A percentile compares a stretch with the other conserved stretches of the same genome.
Evolutionary conservation across 1,140 invertebrate genomes (phyloP).

Genomic region (Coptotermes formosanus): DNA sequence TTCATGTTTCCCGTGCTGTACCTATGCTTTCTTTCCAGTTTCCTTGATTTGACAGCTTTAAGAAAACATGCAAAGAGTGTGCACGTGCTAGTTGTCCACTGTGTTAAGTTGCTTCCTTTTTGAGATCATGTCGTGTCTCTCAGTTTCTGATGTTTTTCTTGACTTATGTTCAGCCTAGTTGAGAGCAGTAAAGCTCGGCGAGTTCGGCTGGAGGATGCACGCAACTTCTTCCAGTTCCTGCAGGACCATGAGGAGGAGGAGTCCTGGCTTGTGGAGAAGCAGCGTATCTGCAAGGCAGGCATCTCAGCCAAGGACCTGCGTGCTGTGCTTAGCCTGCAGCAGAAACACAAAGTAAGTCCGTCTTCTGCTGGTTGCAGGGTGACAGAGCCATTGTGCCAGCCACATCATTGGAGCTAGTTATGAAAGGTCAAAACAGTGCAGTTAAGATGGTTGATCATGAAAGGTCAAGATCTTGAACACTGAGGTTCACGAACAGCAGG

Average conservation of each 20-base stretch:
- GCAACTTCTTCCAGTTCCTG: slow-evolving; percentile 93
- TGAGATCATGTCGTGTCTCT: too few relatives aligned
- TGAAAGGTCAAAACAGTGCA: background rate
- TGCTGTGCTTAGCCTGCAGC: slow-evolving; percentile 84
- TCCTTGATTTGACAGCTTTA: too few relatives aligned
- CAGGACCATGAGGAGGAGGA: slow-evolving; percentile 93
- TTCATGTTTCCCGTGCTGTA: too few relatives aligned
- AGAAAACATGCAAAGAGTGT: too few relatives aligned
- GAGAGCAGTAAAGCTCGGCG: slow-evolving; percentile 76
- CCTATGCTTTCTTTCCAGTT: too few relatives aligned
- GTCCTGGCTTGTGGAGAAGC: slow-evolving; percentile 90
- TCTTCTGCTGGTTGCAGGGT: background rate
- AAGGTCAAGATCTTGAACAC: too few relatives aligned
- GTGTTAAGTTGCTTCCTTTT: too few relatives aligned
- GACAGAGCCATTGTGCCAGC: too few relatives aligned
- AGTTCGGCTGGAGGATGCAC: slow-evolving; percentile 81
- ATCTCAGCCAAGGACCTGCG: slow-evolving; percentile 91
- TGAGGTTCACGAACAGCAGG: too few relatives aligned
- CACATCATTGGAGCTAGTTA: background rate
- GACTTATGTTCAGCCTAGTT: slow-evolving; percentile 53
- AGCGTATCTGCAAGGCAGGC: slow-evolving; percentile 83
- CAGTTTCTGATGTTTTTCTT: too few relatives aligned
- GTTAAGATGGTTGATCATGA: too few relatives aligned
- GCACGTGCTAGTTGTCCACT: too few relatives aligned
- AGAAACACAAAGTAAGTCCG: slow-evolving; percentile 83